Evolutionary conservation across 2,113 vertebrate genomes (phyloP), one percentile per base, ranked within the genome.

Genomic region (Merops nubicus): DNA sequence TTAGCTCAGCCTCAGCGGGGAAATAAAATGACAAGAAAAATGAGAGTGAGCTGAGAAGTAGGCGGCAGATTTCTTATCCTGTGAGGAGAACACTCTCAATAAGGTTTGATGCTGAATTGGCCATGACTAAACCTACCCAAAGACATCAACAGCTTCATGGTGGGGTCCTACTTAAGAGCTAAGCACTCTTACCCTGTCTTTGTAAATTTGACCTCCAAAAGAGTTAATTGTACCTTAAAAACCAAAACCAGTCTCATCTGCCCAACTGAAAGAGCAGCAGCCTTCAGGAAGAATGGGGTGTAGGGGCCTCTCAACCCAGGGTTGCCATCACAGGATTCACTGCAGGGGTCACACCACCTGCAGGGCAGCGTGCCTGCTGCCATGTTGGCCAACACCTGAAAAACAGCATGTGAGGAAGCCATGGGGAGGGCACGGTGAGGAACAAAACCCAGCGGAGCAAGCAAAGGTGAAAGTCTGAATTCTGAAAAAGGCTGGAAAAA

Each of bases 351-450:
- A 28, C 42, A 50, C 8, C 33, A 34, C 6, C 36, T 21, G 48
- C 54, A 56, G 15, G 54, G 65, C 53, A 73, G 76, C 3, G 0
- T 1, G 9, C 15, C 16, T 17, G 38, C 9, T 16, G 65, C 26
- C 1, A 1, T 16, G 50, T 23, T 68, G 50, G 43, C 67, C 57
- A 60, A 59, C 40, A 17, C 40, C 28, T 21, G 25, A 40, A 34
- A 64, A 65, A 36, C 2, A 22, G 48, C 34, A 21, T 20, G 11
- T 5, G 54, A 67, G 60, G 50, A 43, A 25, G 18, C 13, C 62
- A 16, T 1, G 2, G 28, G 4, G 16, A 69, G 50, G 33, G 2
- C 73, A 56, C 1, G 14, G 33, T 0, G 4, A 65, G 47, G 47
- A 36, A 22, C 1, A 0, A 73, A 69, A 73, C 42, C 21, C 36